phyloP scores from a whole-genome alignment of 2,888 invertebrate species.

The Leucoma salicis region DNA sequence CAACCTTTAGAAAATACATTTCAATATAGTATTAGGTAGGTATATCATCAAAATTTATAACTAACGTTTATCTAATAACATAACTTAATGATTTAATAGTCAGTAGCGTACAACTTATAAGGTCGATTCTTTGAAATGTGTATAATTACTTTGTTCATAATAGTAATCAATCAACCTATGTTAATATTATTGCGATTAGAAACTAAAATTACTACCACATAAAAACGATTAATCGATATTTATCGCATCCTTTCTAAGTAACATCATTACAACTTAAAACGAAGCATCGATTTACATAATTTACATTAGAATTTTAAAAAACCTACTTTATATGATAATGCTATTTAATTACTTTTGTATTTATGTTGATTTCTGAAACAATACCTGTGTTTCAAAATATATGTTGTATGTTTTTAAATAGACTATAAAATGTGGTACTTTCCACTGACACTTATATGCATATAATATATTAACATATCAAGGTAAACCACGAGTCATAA shows the following conservation, averaged over 20 bases:
- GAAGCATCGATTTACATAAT: constrained; percentile 70
- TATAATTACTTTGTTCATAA: background rate
- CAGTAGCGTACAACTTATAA: background rate
- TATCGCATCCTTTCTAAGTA: constrained; percentile 48
- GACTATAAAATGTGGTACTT: constrained; percentile 3
- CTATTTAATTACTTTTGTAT: constrained; percentile 52
- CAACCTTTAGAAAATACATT: background rate
- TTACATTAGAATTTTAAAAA: constrained; percentile 57
- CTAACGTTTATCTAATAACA: background rate
- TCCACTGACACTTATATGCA: constrained; percentile 14
- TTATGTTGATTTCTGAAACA: constrained; percentile 35
- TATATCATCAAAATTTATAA: background rate
- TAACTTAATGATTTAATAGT: background rate
- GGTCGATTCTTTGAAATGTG: background rate
- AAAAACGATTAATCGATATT: constrained; percentile 20
- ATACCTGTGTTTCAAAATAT: constrained; percentile 15
- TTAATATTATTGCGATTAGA: background rate
- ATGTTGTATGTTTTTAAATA: constrained; percentile 4
- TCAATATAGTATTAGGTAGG: background rate
- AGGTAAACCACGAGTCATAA: constrained; percentile 36
- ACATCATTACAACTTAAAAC: constrained; percentile 46
- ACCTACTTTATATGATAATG: constrained; percentile 72
- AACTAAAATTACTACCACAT: background rate
- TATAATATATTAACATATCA: constrained; percentile 24
- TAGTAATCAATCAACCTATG: background rate